phyloP scores from a whole-genome alignment of 1,140 invertebrate genomes.

The Melanaphis sacchari region DNA sequence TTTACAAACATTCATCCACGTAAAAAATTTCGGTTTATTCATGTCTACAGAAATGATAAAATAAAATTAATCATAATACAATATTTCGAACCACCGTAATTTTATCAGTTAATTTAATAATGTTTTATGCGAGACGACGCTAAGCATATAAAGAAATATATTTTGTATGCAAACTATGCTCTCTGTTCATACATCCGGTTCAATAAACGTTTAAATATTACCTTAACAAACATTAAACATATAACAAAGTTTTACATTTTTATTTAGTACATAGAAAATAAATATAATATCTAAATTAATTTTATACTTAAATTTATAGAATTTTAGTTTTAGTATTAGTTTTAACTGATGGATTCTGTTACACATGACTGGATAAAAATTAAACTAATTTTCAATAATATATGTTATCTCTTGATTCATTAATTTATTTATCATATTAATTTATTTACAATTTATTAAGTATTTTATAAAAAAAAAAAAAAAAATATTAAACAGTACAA shows the following conservation, averaged over 20 bases:
- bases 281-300: neutral
- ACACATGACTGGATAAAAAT: neutral
- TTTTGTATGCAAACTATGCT: neutral
- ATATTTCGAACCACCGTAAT: neutral
- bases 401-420: neutral
- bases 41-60: neutral
- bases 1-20: neutral
- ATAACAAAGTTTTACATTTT: neutral
- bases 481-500: no score
- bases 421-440: no score
- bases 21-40: neutral
- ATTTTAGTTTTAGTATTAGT: neutral
- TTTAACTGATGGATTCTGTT: neutral
- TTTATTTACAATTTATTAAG: neutral
- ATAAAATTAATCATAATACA: constrained; percentile 2
- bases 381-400: neutral
- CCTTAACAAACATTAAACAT: neutral
- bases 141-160: neutral
- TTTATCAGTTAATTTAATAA: neutral
- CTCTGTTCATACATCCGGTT: constrained; percentile 15
- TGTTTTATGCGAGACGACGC: neutral
- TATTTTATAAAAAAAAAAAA: neutral
- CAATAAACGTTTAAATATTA: constrained; percentile 10
- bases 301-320: neutral
- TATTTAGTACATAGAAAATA: neutral